Evolutionary conservation across 2,797 vertebrate genomes (phyloP).

Genomic region (Pampus argenteus): DNA sequence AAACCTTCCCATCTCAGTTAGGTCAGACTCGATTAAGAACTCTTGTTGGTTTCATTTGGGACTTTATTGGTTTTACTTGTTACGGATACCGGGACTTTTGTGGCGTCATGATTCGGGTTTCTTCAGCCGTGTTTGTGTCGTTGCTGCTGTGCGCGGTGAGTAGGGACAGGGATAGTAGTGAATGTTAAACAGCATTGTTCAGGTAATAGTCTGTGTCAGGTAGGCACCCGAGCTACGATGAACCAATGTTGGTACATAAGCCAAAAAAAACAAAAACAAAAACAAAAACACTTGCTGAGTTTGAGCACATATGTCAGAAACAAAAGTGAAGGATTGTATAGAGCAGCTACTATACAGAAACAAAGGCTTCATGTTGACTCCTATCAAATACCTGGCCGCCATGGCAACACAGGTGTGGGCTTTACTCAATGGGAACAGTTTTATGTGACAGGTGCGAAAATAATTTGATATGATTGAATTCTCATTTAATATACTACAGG

Average conservation of each 20-base stretch:
- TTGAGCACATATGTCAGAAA: not conserved
- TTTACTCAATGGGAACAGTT: no score
- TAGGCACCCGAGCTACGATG: no score
- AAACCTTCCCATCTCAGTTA: not conserved
- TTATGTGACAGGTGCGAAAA: no score
- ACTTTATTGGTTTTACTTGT: not conserved
- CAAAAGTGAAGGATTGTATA: no score
- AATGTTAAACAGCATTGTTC: not conserved
- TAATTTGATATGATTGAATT: not conserved
- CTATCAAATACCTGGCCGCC: slow-evolving; percentile 13
- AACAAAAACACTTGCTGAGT: no score
- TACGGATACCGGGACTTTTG: slow-evolving; percentile 5
- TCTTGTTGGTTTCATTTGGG: not conserved
- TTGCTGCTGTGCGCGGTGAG: slow-evolving; percentile 68
- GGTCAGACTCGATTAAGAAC: not conserved
- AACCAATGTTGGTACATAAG: no score
- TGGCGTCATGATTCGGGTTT: slow-evolving; percentile 60
- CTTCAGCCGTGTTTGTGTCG: slow-evolving; percentile 10
- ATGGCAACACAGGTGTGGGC: slow-evolving; percentile 6
- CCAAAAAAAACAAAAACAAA: no score
- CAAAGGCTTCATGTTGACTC: not conserved
- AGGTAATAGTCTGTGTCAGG: not conserved
- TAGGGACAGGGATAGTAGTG: no score
- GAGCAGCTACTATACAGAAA: no score
- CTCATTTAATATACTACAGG: not conserved